Percentiles rank a stretch among this genome's conserved stretches.
These are phyloP conservation scores for Poicephalus meyeri DNA, from an alignment of 2,113 vertebrate genomes.

Conservation along the genomic window DNA sequence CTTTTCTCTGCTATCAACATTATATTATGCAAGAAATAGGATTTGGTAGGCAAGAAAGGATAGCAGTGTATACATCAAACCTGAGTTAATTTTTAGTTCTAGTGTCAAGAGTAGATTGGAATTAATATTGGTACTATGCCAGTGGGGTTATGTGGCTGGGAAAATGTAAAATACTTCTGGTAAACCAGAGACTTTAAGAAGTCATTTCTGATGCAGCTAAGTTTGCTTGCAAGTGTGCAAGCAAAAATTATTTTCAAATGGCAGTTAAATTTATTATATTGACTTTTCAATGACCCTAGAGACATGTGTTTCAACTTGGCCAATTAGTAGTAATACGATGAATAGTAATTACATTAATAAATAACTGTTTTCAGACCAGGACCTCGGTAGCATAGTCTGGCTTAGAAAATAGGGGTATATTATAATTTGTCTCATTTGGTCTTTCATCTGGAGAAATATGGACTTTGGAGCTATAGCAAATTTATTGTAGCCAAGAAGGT, in stretches of 20 bases:
- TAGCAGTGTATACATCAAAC: slow-evolving; percentile 12
- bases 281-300: slow-evolving; percentile 59
- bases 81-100: slow-evolving; percentile 13
- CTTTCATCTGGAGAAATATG: neutral
- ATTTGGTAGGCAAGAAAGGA: slow-evolving; percentile 48
- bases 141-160: neutral
- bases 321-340: slow-evolving; percentile 58
- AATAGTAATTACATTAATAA: slow-evolving; percentile 50
- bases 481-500: neutral
- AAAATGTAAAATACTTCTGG: slow-evolving; percentile 15
- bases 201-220: slow-evolving; percentile 36
- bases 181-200: neutral
- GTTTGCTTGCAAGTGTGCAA: slow-evolving; percentile 44
- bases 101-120: neutral
- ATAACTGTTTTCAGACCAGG: slow-evolving; percentile 46
- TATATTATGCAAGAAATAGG: slow-evolving; percentile 48
- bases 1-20: slow-evolving; percentile 69
- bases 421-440: slow-evolving; percentile 35
- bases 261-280: slow-evolving; percentile 53
- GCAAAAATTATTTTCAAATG: slow-evolving; percentile 64
- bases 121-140: slow-evolving; percentile 18
- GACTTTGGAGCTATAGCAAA: neutral
- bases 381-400: slow-evolving; percentile 13
- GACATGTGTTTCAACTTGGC: slow-evolving; percentile 60
- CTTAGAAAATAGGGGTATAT: slow-evolving; percentile 22